Conservation (phyloP, 2,888 invertebrate genomes). For the Elegia similella region DNA sequence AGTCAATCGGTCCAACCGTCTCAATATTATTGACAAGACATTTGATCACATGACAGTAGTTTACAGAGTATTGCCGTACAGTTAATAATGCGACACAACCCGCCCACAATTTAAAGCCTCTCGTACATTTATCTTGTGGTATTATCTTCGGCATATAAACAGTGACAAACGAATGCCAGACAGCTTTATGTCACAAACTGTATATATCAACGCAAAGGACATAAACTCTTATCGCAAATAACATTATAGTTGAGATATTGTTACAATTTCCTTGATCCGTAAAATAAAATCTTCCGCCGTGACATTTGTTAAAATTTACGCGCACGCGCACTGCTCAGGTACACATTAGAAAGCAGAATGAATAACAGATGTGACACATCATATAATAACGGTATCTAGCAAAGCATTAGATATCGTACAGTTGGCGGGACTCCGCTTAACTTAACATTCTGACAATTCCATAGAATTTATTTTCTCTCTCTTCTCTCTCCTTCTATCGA, state of each 20-base stretch:
- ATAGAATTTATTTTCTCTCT: too few relatives aligned
- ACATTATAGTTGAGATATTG: slow-evolving; percentile 77
- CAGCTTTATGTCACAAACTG: slow-evolving; percentile 1
- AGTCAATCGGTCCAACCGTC: too few relatives aligned
- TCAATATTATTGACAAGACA: too few relatives aligned
- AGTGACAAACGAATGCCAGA: background rate
- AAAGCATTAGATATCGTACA: too few relatives aligned
- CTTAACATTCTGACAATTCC: too few relatives aligned
- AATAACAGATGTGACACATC: background rate
- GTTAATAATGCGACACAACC: too few relatives aligned
- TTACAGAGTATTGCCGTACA: too few relatives aligned
- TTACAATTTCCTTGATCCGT: slow-evolving; percentile 78
- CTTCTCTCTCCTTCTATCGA: too few relatives aligned
- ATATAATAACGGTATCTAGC: background rate
- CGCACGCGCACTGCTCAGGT: slow-evolving; percentile 41
- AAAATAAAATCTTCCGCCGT: slow-evolving; percentile 71
- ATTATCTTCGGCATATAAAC: background rate
- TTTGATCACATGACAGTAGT: too few relatives aligned
- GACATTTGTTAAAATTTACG: slow-evolving; percentile 76
- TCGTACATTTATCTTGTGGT: too few relatives aligned
- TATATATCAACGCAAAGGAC: slow-evolving; percentile 23
- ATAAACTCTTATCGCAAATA: slow-evolving; percentile 72
- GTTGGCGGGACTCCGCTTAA: too few relatives aligned
- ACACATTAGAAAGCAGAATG: background rate
- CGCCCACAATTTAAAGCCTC: too few relatives aligned